Evolutionary conservation across 2,113 vertebrate species (phyloP), one percentile per base, ranked within the genome.

Genomic region (Pseudopipra pipra): DNA sequence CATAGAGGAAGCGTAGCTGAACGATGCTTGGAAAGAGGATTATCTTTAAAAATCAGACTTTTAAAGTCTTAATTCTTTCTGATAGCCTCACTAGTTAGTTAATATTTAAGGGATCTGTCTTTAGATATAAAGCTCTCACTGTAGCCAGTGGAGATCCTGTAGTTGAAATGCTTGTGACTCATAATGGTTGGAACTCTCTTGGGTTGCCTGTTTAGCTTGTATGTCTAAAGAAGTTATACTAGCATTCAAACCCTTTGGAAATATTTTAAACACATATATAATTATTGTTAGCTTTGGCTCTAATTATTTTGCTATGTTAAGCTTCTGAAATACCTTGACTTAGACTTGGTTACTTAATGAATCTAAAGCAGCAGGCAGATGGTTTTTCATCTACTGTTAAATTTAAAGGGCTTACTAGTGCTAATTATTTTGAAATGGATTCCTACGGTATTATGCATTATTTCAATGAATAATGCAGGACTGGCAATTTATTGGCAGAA

Each of bases 361-460:
- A 77, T 80, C 31, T 93, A 74, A 90, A 93, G 68, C 68, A 95
- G 58, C 47, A 85, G 62, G 70, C 92, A 94, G 82, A 88, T 93
- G 87, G 51, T n/a, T 95, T 95, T 97, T 96, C 82, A 78, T 95
- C 94, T 96, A 91, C 85, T 96, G 94, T 91, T 95, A 95, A 92
- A 87, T 93, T 90, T 94, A 92, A 91, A 91, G 73, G 70, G 54
- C 84, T 94, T 94, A 87, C 87, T 87, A 27, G n/a, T 68, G 70
- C 79, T 97, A 97, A 97, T 97, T 94, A 97, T 95, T 96, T 88
- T 94, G 91, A 97, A 97, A 96, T 78, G 13, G 77, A 89, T 94
- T 96, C 87, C 74, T 96, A 55, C 0, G 4, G 52, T 94, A 96
- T 90, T 92, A 94, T 92, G 80, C 94, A 75, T 93, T 97, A 89